Evolutionary conservation across 1,140 invertebrate genomes (phyloP), one percentile per base, ranked within the genome.

Genomic region (Paralvinella palmiformis): DNA sequence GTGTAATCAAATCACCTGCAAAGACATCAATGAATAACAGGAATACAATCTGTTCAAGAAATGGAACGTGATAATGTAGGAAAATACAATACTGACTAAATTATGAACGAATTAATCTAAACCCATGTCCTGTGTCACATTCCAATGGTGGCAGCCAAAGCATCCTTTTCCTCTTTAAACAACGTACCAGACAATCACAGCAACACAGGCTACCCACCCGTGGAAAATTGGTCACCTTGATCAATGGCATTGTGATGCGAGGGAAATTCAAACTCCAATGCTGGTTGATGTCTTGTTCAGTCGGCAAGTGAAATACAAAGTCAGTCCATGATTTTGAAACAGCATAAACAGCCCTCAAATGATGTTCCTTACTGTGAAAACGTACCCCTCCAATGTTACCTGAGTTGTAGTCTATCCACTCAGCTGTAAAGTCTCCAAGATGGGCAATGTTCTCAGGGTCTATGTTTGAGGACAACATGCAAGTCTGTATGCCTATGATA

Each of bases 81-180:
- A n/a, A n/a, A n/a, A n/a, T n/a, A n/a, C n/a, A n/a, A n/a, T n/a
- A n/a, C n/a, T n/a, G n/a, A n/a, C n/a, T n/a, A n/a, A n/a, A n/a
- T n/a, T n/a, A n/a, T 59, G 35, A 60, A n/a, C 58, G 35, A 3
- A 60, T 45, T 24, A 80, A 68, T 63, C 75, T 78, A 62, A 79
- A 78, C 7, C 79, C 78, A 70, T 80, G 79, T 2, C 77, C 78
- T 22, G 77, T 80, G 59, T 80, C 76, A n/a, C 73, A 53, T 50
- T 76, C 71, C 41, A 71, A 68, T 22, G 78, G 78, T 17, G 76
- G 75, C 13, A 78, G 63, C 71, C 73, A 76, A n/a, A 58, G 64
- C 74, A 78, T 75, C 55, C 72, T 67, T 65, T 76, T 68, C n/a
- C 75, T 66, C n/a, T 72, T 68, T 29, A 78, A 37, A 70, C 75